Conservation (phyloP, 1,140 invertebrate genomes). For the Belonocnema kinseyi region DNA sequence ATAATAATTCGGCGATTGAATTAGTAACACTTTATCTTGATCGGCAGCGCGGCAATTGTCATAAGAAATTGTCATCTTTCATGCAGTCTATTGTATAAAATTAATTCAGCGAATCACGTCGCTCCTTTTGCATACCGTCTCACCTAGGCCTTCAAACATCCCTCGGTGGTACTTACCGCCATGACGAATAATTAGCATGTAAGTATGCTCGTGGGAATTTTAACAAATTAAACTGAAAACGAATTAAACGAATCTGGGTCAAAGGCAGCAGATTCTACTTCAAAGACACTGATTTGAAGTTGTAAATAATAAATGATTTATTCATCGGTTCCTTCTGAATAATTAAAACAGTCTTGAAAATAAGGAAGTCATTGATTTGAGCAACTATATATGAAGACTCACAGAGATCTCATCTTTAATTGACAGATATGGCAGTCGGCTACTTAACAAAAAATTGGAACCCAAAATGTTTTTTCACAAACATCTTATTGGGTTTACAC, state of each 20-base stretch:
- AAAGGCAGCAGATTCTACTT: background rate
- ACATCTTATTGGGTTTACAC: no score
- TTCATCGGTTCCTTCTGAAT: no score
- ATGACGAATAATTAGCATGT: conserved; percentile 10
- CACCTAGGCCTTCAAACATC: background rate
- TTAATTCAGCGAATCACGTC: conserved; percentile 18
- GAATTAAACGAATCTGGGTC: conserved; percentile 3
- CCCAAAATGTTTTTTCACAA: no score
- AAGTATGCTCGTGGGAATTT: background rate
- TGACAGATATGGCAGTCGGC: no score
- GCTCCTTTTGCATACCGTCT: conserved; percentile 3
- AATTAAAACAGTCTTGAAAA: no score
- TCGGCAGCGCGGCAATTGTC: conserved; percentile 6
- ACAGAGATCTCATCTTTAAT: no score
- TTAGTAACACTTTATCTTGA: conserved; percentile 23
- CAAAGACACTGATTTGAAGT: no score
- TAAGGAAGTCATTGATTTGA: no score
- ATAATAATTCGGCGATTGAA: background rate
- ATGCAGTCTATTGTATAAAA: conserved; percentile 1
- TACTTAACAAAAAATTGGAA: no score
- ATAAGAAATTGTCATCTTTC: conserved; percentile 22
- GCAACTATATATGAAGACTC: no score
- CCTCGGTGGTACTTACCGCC: background rate
- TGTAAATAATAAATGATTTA: no score
- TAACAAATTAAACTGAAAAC: background rate